Percentiles rank a stretch among this genome's conserved stretches.
These are phyloP conservation scores for Benthosema pterotum DNA, from an alignment of 2,797 vertebrate genomes.

Conservation along the genomic window DNA sequence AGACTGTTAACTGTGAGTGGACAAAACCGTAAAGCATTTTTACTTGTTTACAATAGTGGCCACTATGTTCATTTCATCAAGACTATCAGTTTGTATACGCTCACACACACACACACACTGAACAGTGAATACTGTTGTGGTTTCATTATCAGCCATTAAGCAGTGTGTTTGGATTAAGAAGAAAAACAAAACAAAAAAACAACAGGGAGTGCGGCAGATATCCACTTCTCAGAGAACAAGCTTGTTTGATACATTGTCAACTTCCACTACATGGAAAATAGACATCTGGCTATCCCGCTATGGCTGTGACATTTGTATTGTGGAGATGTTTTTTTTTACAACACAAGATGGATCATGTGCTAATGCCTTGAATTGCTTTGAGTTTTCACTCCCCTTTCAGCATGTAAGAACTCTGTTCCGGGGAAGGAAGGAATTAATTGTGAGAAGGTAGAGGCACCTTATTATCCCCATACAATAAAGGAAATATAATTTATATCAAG, in stretches of 20 bases:
- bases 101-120: too few species aligned
- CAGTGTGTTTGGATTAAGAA: not conserved
- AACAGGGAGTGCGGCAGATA: not conserved
- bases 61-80: too few species aligned
- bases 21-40: too few species aligned
- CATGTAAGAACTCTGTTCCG: conserved; percentile 20
- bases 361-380: conserved; percentile 11
- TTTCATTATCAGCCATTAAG: conserved; percentile 1
- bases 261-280: conserved; percentile 11
- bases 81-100: too few species aligned
- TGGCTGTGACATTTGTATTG: conserved; percentile 17
- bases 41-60: too few species aligned
- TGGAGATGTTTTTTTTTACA: not conserved
- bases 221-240: not conserved
- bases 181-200: not conserved
- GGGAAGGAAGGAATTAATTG: conserved; percentile 14
- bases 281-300: conserved; percentile 22
- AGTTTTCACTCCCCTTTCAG: conserved; percentile 45
- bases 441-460: not conserved
- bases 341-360: too few species aligned
- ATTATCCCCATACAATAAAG: not conserved
- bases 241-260: conserved; percentile 5
- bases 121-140: not conserved
- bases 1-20: too few species aligned
- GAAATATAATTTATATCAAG: too few species aligned